phyloP scores from a whole-genome alignment of 2,888 invertebrate species.

The Parascotia fuliginaria region DNA sequence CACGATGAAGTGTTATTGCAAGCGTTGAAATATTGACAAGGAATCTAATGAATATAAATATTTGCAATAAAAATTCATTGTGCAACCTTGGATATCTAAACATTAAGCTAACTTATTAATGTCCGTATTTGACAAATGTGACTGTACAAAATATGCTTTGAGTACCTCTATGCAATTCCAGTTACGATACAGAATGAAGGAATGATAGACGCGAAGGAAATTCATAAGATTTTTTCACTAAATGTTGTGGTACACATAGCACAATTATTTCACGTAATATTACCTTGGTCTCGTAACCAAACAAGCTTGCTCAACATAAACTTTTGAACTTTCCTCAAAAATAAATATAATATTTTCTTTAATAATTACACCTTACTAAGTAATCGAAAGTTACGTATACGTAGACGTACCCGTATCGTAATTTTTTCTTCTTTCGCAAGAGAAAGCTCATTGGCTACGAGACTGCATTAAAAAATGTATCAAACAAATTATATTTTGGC shows the following conservation, averaged over 20 bases:
- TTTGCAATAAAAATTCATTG: slow-evolving; percentile 39
- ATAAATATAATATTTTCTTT: no score
- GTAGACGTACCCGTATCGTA: no score
- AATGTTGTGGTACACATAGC: background rate
- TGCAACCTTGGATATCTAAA: slow-evolving; percentile 16
- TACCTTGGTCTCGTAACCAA: background rate
- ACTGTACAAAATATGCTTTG: background rate
- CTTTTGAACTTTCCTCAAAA: background rate
- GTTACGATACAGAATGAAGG: background rate
- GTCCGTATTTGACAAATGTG: background rate
- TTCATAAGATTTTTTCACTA: background rate
- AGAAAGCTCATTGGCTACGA: background rate
- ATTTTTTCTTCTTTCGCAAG: background rate
- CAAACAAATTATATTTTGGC: slow-evolving; percentile 22
- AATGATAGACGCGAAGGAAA: background rate
- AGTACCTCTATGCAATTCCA: background rate
- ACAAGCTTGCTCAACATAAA: background rate
- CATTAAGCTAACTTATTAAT: slow-evolving; percentile 7
- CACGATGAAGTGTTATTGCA: slow-evolving; percentile 35
- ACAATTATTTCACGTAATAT: background rate
- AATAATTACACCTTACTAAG: no score
- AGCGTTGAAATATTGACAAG: slow-evolving; percentile 26
- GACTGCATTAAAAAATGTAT: slow-evolving; percentile 11
- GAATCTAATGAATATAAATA: slow-evolving; percentile 7
- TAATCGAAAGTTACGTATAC: no score